Evolutionary conservation across 2,797 vertebrate species (phyloP).

Genomic region (Alectoris magna): DNA sequence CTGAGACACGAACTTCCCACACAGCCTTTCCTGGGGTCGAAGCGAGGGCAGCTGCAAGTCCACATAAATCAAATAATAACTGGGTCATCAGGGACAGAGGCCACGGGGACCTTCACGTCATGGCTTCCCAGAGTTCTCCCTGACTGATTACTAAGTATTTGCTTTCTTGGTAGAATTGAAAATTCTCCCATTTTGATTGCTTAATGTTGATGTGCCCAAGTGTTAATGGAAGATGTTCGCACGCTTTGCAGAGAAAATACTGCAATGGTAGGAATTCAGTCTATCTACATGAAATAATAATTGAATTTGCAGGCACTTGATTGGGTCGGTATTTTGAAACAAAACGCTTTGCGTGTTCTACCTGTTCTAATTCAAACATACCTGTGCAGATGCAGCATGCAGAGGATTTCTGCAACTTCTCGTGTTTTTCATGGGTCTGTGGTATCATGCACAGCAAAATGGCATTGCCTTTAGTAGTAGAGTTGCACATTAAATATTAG

Average conservation of each 20-base stretch:
- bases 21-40: constrained; percentile 78
- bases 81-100: constrained; percentile 77
- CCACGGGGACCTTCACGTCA: constrained; percentile 75
- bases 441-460: not conserved
- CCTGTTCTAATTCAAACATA: not conserved
- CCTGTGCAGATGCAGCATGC: not conserved
- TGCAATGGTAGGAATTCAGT: not conserved
- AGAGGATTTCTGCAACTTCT: not conserved
- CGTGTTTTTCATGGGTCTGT: not conserved
- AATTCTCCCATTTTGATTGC: constrained; percentile 43
- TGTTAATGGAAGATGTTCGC: not conserved
- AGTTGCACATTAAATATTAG: not conserved
- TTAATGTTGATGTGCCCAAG: not conserved
- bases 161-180: constrained; percentile 39
- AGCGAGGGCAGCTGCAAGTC: constrained; percentile 79
- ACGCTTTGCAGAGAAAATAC: not conserved
- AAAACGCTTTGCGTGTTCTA: not conserved
- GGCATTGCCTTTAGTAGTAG: not conserved
- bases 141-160: constrained; percentile 56
- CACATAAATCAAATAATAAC: constrained; percentile 83
- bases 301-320: not conserved
- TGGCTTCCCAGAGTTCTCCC: constrained; percentile 70
- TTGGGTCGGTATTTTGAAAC: not conserved
- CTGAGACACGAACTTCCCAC: constrained; percentile 81
- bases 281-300: not conserved